Evolutionary conservation across 2,113 vertebrate genomes (phyloP), one percentile per base, ranked within the genome.

Genomic region (Seriola aureovittata): DNA sequence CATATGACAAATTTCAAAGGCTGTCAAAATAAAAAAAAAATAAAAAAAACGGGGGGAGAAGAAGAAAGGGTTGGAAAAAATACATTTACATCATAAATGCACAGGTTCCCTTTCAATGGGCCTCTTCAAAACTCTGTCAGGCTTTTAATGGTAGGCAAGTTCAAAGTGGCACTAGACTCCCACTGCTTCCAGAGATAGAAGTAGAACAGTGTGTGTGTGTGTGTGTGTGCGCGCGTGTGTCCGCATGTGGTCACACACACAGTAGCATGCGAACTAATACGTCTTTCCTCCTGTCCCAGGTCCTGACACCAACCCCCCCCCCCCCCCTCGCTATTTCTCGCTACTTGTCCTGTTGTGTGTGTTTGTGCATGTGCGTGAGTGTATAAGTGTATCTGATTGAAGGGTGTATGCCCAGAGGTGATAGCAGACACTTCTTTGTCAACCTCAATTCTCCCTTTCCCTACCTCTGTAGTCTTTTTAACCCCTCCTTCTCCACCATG

Each of bases 41-140:
- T 87, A 87, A 89, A 68, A 38, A 97, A 96, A 97, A 97, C 80
- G 23, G 63, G 44, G 70, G 70, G 46, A 36, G 63, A 58, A 88
- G 87, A 90, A 89, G 86, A 93, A 93, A 93, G 89, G 81, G 34
- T 74, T 75, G 58, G 74, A 65, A 88, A 87, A 93, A 97, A 97
- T 94, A 95, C 96, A 97, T 97, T 98, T 97, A 97, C 96, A 97
- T 98, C 96, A 97, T 96, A 97, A 97, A 97, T 97, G 96, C 95
- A 93, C 89, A 96, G 92, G 96, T 95, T 96, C 76, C 90, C 92
- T 96, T 97, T 96, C 96, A 96, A 96, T 95, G 95, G 95, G 94
- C 95, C 95, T 95, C 96, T 97, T 96, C 96, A 96, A 95, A 96
- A 96, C 96, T 96, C 95, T 93, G 96, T 96, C 96, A 96, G 95